A percentile compares a stretch with the other conserved stretches of the same genome.
phyloP scores from a whole-genome alignment of 2,113 vertebrate species.

The Triplophysa rosa region DNA sequence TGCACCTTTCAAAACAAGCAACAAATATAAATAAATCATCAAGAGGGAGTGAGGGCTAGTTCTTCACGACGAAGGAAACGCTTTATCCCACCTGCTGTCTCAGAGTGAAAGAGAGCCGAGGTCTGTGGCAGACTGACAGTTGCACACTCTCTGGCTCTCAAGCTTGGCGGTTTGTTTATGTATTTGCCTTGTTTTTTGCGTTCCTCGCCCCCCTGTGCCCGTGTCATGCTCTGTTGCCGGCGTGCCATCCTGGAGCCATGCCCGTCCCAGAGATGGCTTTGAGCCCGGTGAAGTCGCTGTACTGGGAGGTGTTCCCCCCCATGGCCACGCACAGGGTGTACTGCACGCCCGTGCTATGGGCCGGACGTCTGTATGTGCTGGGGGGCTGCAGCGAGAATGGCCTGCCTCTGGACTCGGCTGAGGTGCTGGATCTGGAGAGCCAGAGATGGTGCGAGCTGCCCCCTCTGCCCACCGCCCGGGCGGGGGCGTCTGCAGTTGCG shows the following conservation, averaged over 20 bases:
- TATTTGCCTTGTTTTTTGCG: conserved; percentile 21
- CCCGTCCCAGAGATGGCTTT: conserved; percentile 82
- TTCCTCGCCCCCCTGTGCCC: conserved; percentile 4
- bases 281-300: conserved; percentile 78
- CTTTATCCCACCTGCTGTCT: background rate
- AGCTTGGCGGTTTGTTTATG: conserved; percentile 7
- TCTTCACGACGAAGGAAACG: conserved; percentile 49
- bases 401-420: conserved; percentile 81
- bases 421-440: conserved; percentile 83
- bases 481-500: conserved; percentile 82
- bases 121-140: conserved; percentile 37
- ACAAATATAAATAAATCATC: conserved; percentile 70
- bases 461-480: conserved; percentile 82
- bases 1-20: conserved; percentile 51
- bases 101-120: conserved; percentile 4
- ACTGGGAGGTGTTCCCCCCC: conserved; percentile 87
- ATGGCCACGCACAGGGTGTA: conserved; percentile 92
- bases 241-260: conserved; percentile 67
- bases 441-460: conserved; percentile 87
- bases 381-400: conserved; percentile 89
- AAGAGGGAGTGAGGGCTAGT: conserved; percentile 55
- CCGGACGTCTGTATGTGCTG: conserved; percentile 86
- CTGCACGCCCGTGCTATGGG: conserved; percentile 83
- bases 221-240: conserved; percentile 55
- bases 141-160: conserved; percentile 8